Percentiles rank a stretch among this genome's conserved stretches.
Conservation (phyloP, 2,113 vertebrate species). For the Gymnarchus niloticus region DNA sequence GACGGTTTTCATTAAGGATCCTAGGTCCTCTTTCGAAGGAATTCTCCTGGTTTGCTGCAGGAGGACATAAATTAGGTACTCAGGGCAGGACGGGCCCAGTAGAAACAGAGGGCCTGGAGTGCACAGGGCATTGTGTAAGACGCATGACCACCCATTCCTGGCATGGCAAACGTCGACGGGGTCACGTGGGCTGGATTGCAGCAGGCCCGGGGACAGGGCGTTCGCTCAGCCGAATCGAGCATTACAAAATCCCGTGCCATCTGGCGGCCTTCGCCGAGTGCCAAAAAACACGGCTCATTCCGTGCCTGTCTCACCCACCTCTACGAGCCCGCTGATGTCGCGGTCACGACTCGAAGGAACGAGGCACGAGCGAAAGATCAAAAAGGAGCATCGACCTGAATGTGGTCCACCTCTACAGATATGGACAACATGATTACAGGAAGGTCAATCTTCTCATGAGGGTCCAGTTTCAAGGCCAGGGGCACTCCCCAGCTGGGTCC, state of each 20-base stretch:
- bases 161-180: background rate
- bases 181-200: background rate
- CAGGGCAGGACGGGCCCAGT: background rate
- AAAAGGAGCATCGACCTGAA: too few relatives aligned
- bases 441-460: too few relatives aligned
- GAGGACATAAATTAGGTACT: background rate
- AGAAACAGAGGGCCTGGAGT: background rate
- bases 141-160: background rate
- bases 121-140: background rate
- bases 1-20: too few relatives aligned
- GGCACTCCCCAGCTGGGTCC: too few relatives aligned
- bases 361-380: too few relatives aligned
- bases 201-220: background rate
- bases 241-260: background rate
- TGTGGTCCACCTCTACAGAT: too few relatives aligned
- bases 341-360: background rate
- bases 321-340: background rate
- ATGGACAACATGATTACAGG: too few relatives aligned
- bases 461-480: too few relatives aligned
- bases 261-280: background rate
- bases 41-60: background rate
- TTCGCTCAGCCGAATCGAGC: background rate
- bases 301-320: background rate
- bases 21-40: background rate
- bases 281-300: background rate